A percentile compares a stretch with the other conserved stretches of the same genome.
These are phyloP conservation scores for Diplazon laetatorius DNA, from an alignment of 2,888 invertebrate genomes.

Conservation along the genomic window DNA sequence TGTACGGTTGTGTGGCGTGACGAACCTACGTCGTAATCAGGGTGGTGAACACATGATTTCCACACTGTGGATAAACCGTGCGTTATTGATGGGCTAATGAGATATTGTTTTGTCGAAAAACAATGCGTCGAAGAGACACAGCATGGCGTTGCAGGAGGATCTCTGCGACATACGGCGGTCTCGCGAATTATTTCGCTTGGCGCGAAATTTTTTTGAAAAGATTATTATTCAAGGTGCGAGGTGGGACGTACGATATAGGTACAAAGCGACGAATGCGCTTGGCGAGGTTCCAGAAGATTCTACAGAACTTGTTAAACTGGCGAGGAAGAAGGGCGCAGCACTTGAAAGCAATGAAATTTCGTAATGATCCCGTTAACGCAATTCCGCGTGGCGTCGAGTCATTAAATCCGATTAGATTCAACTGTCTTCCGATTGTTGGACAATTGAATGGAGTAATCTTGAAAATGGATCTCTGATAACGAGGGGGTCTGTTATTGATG, in stretches of 20 bases:
- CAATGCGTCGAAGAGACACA: neutral
- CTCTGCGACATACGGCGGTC: slow-evolving; percentile 1
- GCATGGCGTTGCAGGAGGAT: neutral
- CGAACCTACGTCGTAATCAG: slow-evolving; percentile 9
- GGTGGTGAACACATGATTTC: slow-evolving; percentile 22
- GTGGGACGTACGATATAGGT: neutral
- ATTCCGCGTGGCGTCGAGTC: neutral
- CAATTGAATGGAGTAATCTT: neutral
- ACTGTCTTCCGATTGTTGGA: neutral
- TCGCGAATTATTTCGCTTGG: slow-evolving; percentile 6
- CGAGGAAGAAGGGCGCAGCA: neutral
- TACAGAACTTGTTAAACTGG: neutral
- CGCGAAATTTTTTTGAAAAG: slow-evolving; percentile 22
- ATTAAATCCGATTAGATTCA: neutral
- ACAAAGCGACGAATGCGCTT: slow-evolving; percentile 6
- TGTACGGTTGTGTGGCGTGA: neutral
- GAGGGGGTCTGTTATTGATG: neutral
- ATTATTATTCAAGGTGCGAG: slow-evolving; percentile 13
- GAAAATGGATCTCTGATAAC: neutral
- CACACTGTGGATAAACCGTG: neutral
- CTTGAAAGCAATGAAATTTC: neutral
- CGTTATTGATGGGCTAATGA: slow-evolving; percentile 19
- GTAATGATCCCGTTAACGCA: neutral
- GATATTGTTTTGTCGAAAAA: neutral
- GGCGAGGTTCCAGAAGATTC: slow-evolving; percentile 18